Base-by-base conservation (phyloP, 2,888 invertebrate genomes). In the Tridacna crocea region DNA sequence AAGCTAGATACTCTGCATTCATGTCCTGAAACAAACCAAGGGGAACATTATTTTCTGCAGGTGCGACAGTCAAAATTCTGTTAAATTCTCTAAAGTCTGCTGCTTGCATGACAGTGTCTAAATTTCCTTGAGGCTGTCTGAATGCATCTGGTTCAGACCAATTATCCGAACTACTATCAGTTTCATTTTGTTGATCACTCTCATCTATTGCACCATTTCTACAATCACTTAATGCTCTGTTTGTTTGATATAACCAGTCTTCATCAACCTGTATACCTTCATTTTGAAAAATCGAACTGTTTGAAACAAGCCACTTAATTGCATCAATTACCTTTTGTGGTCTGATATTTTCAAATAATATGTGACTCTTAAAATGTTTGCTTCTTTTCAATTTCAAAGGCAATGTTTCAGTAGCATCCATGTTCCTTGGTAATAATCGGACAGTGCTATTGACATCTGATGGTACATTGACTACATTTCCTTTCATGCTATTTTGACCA, bases 381-480 rank as follows among this genome's bases (percentile, higher is more conserved):
- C 73, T 75, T 51, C 83, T 75, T 73, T 87, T 87, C 27, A 87
- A 63, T 58, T 85, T 81, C 47, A 87, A 55, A 60, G 70, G 73
- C 61, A 87, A 82, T 24, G 85, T 85, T 70, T 83, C 85, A 73
- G 60, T 70, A 36, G 76, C 76, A 82, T 88, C 74, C 58, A 92
- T 65, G 22, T 48, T 48, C 47, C 75, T 63, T 36, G 75, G 75
- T 13, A 75, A n/a, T 12, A 65, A 24, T 24, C 24, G 63, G 10
- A 75, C 48, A 15, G 65, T 65, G 17, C 46, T 26, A 48, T 63
- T 65, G 15, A 92, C 85, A 80, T 92, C 89, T 19, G 90, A 80
- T 22, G 90, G 89, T n/a, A 93, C 90, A 82, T 93, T 93, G 0
- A 93, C 91, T 27, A 94, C 89, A 77, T 87, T 87, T 22, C 88